A percentile compares a stretch with the other conserved stretches of the same genome.
Conservation (phyloP, 2,888 invertebrate genomes). For the Panopea generosa region DNA sequence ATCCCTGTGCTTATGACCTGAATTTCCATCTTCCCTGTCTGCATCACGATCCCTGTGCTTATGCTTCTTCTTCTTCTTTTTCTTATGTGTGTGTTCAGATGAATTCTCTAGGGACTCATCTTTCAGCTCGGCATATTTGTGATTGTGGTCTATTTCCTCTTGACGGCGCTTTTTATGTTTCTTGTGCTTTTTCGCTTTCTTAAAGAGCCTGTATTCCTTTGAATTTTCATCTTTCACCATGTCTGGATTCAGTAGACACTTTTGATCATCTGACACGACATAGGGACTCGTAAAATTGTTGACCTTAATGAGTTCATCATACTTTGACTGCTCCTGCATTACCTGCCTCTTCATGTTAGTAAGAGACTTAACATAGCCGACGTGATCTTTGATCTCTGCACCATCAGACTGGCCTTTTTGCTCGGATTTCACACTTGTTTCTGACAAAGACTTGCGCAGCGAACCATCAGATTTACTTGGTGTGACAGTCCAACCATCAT, state of each 20-base stretch:
- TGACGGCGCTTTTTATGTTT: constrained; percentile 66
- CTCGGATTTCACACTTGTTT: constrained; percentile 10
- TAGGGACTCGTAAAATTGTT: constrained; percentile 28
- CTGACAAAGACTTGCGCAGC: constrained; percentile 7
- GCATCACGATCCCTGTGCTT: constrained; percentile 37
- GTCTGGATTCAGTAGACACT: constrained; percentile 29
- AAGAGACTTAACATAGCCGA: constrained; percentile 3
- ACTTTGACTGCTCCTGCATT: constrained; percentile 28
- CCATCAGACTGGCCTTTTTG: background rate
- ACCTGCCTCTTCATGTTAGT: constrained; percentile 32
- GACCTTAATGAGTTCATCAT: constrained; percentile 18
- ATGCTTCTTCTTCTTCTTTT: constrained; percentile 74
- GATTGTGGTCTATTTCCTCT: constrained; percentile 44
- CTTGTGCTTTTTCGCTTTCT: constrained; percentile 74
- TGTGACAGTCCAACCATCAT: constrained; percentile 70
- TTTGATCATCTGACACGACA: constrained; percentile 35
- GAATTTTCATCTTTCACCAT: constrained; percentile 35
- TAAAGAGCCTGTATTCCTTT: constrained; percentile 59
- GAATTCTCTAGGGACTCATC: constrained; percentile 6
- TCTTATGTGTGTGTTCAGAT: constrained; percentile 54
- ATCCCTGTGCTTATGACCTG: constrained; percentile 38
- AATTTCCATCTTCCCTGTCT: constrained; percentile 65
- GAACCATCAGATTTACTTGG: constrained; percentile 25
- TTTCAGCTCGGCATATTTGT: constrained; percentile 53
- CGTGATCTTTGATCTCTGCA: constrained; percentile 17